Percentiles rank a stretch among this genome's conserved stretches.
phyloP scores from a whole-genome alignment of 2,797 vertebrate genomes.

The Acanthiza pusilla region DNA sequence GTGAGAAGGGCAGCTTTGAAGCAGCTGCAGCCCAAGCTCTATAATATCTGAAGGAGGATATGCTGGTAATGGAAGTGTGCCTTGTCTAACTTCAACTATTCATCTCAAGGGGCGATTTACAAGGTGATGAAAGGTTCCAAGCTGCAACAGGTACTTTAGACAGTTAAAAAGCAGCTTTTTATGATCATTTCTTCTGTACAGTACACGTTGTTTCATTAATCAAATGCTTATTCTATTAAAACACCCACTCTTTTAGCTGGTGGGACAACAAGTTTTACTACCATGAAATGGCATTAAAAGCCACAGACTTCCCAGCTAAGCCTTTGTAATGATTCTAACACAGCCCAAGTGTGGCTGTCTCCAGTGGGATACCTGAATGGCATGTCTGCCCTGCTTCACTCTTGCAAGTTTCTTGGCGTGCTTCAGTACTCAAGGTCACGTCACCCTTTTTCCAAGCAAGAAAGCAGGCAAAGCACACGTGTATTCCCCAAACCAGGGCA shows the following conservation, averaged over 20 bases:
- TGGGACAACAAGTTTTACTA: conserved; percentile 72
- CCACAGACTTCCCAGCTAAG: conserved; percentile 52
- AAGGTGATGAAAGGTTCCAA: conserved; percentile 79
- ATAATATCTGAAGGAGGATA: conserved; percentile 46
- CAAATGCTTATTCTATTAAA: conserved; percentile 78
- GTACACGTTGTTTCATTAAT: conserved; percentile 77
- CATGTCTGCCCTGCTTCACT: not conserved
- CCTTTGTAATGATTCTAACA: conserved; percentile 55
- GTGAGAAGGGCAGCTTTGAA: conserved; percentile 63
- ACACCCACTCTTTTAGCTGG: conserved; percentile 62
- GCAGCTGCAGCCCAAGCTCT: conserved; percentile 50
- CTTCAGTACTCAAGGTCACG: not conserved
- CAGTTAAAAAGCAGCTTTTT: conserved; percentile 74
- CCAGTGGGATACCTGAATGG: not conserved
- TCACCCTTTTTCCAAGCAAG: not conserved
- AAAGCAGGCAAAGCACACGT: not conserved
- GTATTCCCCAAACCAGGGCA: not conserved
- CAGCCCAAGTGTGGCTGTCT: conserved; percentile 30
- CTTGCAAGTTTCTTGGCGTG: not conserved
- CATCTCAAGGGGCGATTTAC: conserved; percentile 74
- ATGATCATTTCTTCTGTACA: conserved; percentile 71
- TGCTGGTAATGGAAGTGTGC: conserved; percentile 62
- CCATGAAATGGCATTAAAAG: conserved; percentile 67
- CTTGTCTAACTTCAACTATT: conserved; percentile 64
- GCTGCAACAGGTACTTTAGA: conserved; percentile 73